Base-by-base conservation (phyloP, 2,888 invertebrate species). In the Stenodera caucasica region DNA sequence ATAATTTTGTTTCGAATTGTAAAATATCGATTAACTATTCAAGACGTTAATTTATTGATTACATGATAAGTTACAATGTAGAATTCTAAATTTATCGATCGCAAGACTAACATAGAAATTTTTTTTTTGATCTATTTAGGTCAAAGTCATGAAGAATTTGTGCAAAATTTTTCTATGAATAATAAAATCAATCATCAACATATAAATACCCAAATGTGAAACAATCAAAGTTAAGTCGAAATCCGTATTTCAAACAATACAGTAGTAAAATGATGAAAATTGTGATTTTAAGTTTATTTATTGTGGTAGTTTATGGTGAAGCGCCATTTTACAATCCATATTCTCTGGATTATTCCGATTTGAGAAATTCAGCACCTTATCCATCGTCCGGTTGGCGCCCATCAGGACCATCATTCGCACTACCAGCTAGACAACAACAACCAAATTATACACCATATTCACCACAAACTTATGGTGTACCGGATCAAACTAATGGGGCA, bases 331-430 rank as follows among this genome's bases (percentile, higher is more conserved):
- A 37, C 51, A 55, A 45, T 23, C 35, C 54, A 2, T 60, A 53
- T 11, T 52, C 54, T n/a, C 4, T 21, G 2, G 45, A 45, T 45
- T 45, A 45, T 45, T 4, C 35, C 52, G 33, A 55, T 49, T 33
- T 12, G n/a, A 55, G 55, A 18, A 18, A 18, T 29, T 52, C 57
- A 37, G 61, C 56, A 8, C 63, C 63, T 1, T 63, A 63, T 35
- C 60, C 37, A 35, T 37, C 60, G 2, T 23, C 53, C 7, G 63
- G 63, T 7, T 63, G 63, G 63, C 40, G 60, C 12, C 63, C 63
- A 23, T 54, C 60, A 3, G 63, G 63, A 11, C 76, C 77, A 23
- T 69, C 76, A 3, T 80, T 81, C 53, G 67, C 75, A 49, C 71
- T 79, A 8, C 79, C 78, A 12, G 67, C 72, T 55, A 72, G 71